phyloP scores from a whole-genome alignment of 2,888 invertebrate genomes.

The Eulithis prunata region DNA sequence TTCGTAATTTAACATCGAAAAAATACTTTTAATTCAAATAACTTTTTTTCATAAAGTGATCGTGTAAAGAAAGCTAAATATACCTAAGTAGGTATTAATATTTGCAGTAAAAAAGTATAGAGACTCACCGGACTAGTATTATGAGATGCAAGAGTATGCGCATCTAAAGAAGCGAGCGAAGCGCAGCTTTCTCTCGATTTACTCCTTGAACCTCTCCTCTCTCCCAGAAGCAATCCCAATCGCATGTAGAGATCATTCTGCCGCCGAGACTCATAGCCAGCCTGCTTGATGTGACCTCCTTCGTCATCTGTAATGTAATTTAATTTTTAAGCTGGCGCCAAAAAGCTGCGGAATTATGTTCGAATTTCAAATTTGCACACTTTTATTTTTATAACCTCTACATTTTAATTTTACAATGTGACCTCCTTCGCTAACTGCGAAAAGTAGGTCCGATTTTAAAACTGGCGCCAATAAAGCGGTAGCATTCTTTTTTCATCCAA shows the following conservation, averaged over 20 bases:
- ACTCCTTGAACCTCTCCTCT: slow-evolving; percentile 83
- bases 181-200: slow-evolving; percentile 79
- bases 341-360: neutral
- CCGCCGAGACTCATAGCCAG: slow-evolving; percentile 73
- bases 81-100: too few relatives aligned
- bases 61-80: too few relatives aligned
- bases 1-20: too few relatives aligned
- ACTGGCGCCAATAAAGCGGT: too few relatives aligned
- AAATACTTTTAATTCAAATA: too few relatives aligned
- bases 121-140: slow-evolving; percentile 90
- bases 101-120: too few relatives aligned
- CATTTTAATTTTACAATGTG: too few relatives aligned
- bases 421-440: too few relatives aligned
- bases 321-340: slow-evolving; percentile 3
- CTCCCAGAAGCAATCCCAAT: slow-evolving; percentile 91
- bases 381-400: neutral
- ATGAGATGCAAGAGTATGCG: slow-evolving; percentile 89
- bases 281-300: slow-evolving; percentile 87
- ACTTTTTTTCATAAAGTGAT: too few relatives aligned
- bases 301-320: slow-evolving; percentile 86
- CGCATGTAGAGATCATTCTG: slow-evolving; percentile 93
- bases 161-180: slow-evolving; percentile 84
- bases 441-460: too few relatives aligned
- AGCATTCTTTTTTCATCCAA: too few relatives aligned
- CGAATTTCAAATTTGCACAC: neutral